Evolutionary conservation across 2,113 vertebrate genomes (phyloP).

Genomic region (Asarcornis scutulata): DNA sequence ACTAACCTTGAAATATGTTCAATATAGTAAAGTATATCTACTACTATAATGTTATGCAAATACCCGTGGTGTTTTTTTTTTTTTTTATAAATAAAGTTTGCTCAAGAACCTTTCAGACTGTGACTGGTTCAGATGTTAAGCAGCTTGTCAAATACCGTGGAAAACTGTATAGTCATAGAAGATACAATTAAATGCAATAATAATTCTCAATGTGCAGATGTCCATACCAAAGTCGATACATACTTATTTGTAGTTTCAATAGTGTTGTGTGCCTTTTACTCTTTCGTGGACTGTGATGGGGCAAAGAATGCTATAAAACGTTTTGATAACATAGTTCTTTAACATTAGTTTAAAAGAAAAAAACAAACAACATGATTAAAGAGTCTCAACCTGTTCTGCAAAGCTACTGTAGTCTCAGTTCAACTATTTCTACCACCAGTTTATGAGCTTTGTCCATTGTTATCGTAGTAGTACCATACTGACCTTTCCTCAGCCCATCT

Average conservation of each 20-base stretch:
- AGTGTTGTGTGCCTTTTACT: not conserved
- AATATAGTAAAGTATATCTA: not conserved
- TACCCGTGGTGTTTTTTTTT: not conserved
- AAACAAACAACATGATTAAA: not conserved
- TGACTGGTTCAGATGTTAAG: not conserved
- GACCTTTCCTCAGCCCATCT: constrained; percentile 63
- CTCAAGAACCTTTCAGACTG: not conserved
- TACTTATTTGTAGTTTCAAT: not conserved
- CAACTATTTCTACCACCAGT: not conserved
- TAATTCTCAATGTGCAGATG: not conserved
- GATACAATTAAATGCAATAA: not conserved
- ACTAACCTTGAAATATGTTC: constrained; percentile 48
- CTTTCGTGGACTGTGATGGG: not conserved
- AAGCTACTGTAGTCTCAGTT: not conserved
- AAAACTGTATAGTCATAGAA: not conserved
- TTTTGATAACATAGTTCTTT: not conserved
- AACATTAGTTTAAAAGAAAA: not conserved
- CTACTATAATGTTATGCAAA: not conserved
- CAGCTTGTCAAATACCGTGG: not conserved
- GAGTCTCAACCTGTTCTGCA: not conserved
- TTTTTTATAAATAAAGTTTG: not conserved
- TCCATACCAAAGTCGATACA: not conserved
- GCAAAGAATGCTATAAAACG: not conserved
- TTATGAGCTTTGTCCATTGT: constrained; percentile 43
- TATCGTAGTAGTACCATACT: not conserved